Evolutionary conservation across 2,888 invertebrate species (phyloP), one percentile per base, ranked within the genome.

Genomic region (Aleiodes leptofemur): DNA sequence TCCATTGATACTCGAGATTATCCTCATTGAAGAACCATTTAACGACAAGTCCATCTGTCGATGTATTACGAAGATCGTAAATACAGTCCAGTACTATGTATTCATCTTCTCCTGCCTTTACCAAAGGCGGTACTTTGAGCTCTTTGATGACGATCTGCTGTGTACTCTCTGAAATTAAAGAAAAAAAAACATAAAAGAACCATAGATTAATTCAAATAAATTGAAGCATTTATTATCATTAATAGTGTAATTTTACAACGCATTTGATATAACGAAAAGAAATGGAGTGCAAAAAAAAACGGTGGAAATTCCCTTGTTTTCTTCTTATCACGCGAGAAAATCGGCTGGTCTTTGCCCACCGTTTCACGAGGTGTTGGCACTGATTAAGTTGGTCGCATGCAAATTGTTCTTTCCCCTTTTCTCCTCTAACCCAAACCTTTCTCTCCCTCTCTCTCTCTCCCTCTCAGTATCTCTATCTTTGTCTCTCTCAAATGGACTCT

Each of bases 1-100:
- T 90, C 92, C 92, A 92, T 81, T 91, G 91, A 80, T 91, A 91
- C 23, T 91, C 89, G 73, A 90, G 85, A 56, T 87, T 82, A 48
- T 90, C 90, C 0, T 90, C 89, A 51, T 89, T 87, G 75, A 89
- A 87, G 81, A 86, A 90, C 91, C 91, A 91, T 86, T 91, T 91
- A 34, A 91, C 87, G 69, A 90, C 91, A 64, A 91, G 83, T 13
- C 90, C 90, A 1, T 84, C 81, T 51, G 84, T 86, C 9, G 86
- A 85, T 61, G 86, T 87, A 74, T 89, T 86, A 48, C 85, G 82
- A 1, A 90, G 83, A 64, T 90, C 90, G 79, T 90, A 92, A 78
- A 90, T 90, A 79, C 92, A 92, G 80, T 91, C 91, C 68, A 92
- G 82, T 61, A 91, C 88, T 38, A 91, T 87, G 72, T 89, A 89